Evolutionary conservation across 2,113 vertebrate genomes (phyloP).

Genomic region (Scophthalmus maximus): DNA sequence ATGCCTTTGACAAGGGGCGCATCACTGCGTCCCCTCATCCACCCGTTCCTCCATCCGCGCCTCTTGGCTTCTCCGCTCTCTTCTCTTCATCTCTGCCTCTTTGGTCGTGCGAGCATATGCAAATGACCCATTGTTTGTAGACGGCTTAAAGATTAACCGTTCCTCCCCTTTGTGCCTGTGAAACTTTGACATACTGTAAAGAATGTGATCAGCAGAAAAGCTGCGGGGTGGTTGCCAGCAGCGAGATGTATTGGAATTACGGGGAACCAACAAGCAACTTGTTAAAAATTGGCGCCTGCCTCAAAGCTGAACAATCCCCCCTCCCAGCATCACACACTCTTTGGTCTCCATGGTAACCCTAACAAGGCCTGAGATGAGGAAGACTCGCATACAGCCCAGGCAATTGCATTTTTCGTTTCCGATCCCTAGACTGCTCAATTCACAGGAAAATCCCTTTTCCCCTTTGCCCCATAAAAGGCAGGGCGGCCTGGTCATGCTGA

Average conservation of each 20-base stretch:
- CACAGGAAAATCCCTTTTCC: neutral
- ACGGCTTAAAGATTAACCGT: neutral
- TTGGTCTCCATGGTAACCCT: slow-evolving; percentile 48
- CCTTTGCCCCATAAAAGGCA: slow-evolving; percentile 11
- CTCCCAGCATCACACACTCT: slow-evolving; percentile 8
- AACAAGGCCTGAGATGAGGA: slow-evolving; percentile 12
- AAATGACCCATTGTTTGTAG: neutral
- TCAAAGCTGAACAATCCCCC: slow-evolving; percentile 21
- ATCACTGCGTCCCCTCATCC: neutral
- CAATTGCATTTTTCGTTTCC: neutral
- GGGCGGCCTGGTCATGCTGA: slow-evolving; percentile 77
- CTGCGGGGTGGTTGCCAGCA: too few relatives aligned
- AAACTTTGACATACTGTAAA: neutral
- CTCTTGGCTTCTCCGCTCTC: too few relatives aligned
- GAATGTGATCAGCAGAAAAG: neutral
- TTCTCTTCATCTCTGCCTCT: neutral
- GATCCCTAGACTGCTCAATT: neutral
- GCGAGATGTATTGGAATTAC: too few relatives aligned
- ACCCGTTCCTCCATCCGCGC: slow-evolving; percentile 8
- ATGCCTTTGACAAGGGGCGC: too few relatives aligned
- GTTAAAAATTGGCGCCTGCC: neutral
- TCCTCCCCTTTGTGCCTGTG: neutral
- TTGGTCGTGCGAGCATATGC: neutral
- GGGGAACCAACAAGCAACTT: neutral
- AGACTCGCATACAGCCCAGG: too few relatives aligned